Percentiles rank a stretch among this genome's conserved stretches.
Conservation (phyloP, 1,140 invertebrate species). For the Coelopa frigida region DNA sequence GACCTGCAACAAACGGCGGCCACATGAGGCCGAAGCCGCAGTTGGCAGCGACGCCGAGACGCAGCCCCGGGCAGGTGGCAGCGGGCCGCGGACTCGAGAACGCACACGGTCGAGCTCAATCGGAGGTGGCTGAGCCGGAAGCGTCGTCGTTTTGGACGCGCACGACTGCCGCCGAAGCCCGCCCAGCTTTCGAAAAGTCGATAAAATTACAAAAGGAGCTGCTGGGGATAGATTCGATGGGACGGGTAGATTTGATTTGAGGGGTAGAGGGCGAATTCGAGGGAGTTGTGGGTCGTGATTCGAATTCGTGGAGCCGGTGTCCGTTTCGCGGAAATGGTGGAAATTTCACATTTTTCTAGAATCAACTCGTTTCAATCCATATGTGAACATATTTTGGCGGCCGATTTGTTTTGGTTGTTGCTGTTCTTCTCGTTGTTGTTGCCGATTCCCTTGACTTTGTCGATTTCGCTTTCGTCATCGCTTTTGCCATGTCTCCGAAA, state of each 20-base stretch:
- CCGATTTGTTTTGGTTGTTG: background rate
- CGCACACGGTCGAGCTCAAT: too few relatives aligned
- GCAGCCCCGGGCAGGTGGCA: too few relatives aligned
- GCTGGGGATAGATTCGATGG: too few relatives aligned
- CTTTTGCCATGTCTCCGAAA: background rate
- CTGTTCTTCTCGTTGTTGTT: background rate
- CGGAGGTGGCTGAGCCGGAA: too few relatives aligned
- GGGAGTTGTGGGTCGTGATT: background rate
- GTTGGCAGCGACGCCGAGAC: too few relatives aligned
- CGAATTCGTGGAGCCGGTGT: background rate
- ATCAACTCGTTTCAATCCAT: background rate
- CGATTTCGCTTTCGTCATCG: background rate
- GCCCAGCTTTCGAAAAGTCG: too few relatives aligned
- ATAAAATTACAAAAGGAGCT: too few relatives aligned
- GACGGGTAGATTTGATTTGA: constrained; percentile 2
- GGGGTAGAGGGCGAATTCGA: background rate
- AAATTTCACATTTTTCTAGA: background rate
- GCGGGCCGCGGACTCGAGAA: too few relatives aligned
- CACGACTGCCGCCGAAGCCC: too few relatives aligned
- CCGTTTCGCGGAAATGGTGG: background rate
- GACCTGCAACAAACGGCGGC: too few relatives aligned
- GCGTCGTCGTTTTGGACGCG: too few relatives aligned
- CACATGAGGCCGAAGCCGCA: too few relatives aligned
- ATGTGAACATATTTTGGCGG: background rate
- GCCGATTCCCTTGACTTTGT: background rate